Evolutionary conservation across 2,113 vertebrate genomes (phyloP).

Genomic region (Osmerus eperlanus): DNA sequence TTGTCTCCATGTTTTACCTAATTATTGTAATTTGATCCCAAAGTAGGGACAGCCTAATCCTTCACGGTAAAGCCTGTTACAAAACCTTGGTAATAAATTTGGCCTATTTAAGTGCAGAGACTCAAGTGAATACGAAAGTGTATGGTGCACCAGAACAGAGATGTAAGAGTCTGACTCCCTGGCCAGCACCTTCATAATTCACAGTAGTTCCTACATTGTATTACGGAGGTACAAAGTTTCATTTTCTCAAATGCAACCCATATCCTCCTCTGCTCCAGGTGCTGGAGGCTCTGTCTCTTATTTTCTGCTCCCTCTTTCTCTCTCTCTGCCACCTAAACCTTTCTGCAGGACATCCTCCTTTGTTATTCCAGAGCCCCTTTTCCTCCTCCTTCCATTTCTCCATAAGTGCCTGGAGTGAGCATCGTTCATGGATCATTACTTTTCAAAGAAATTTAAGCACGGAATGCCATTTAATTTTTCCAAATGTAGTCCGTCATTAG

Average conservation of each 20-base stretch:
- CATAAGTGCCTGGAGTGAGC: constrained; percentile 95
- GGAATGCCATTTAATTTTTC: constrained; percentile 99
- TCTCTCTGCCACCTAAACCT: constrained; percentile 74
- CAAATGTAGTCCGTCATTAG: constrained; percentile 99
- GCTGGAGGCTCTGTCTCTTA: constrained; percentile 1
- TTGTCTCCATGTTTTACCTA: constrained; percentile 72
- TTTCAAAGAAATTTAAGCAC: constrained; percentile 99
- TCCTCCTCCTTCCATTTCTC: constrained; percentile 77
- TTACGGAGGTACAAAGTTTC: not conserved
- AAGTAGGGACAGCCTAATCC: constrained; percentile 71
- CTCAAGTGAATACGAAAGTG: constrained; percentile 1
- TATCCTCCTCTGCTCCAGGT: constrained; percentile 44
- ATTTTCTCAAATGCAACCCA: not conserved
- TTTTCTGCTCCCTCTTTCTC: not conserved
- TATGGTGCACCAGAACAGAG: not conserved
- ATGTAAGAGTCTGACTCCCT: not conserved
- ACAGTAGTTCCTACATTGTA: no score
- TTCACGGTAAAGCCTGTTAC: constrained; percentile 63
- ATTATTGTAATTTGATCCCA: constrained; percentile 74
- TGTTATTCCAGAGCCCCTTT: constrained; percentile 90
- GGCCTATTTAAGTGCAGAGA: constrained; percentile 54
- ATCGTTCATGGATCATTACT: constrained; percentile 99
- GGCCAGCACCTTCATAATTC: not conserved
- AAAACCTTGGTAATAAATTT: constrained; percentile 68
- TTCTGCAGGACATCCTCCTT: constrained; percentile 87